Conservation (phyloP, 2,888 invertebrate species). For the Ischnura elegans region DNA sequence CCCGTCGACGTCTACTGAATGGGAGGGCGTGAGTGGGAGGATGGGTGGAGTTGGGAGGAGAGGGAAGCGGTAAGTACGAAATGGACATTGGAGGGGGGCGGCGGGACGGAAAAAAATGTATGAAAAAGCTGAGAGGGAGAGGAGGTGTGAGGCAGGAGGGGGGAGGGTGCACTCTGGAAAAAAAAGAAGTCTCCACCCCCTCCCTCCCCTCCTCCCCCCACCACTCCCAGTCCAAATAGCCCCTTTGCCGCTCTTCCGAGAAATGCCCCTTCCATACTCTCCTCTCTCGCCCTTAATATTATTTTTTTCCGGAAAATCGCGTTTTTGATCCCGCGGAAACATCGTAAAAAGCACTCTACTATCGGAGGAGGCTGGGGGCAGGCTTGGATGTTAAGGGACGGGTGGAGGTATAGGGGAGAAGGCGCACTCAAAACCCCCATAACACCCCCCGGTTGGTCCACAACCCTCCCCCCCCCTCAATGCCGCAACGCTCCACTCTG, state of each 20-base stretch:
- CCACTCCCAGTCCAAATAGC: constrained; percentile 32
- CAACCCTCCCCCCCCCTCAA: background rate
- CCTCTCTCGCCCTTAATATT: background rate
- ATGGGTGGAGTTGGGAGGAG: background rate
- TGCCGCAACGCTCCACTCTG: background rate
- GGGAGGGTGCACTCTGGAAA: background rate
- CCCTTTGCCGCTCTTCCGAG: constrained; percentile 52
- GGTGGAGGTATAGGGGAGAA: background rate
- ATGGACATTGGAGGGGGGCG: constrained; percentile 32
- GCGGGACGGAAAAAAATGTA: constrained; percentile 19
- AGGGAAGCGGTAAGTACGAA: constrained; percentile 12
- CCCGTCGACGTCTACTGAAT: background rate
- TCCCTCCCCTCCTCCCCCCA: constrained; percentile 23
- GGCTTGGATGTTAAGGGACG: background rate
- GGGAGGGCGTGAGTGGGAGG: background rate
- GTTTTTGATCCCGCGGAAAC: constrained; percentile 66
- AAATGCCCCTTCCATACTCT: background rate
- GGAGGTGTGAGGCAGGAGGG: background rate
- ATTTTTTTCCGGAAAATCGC: constrained; percentile 61
- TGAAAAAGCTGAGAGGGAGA: constrained; percentile 26
- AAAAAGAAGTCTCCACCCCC: background rate
- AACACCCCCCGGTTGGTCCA: background rate
- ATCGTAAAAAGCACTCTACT: constrained; percentile 64
- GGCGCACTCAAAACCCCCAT: background rate
- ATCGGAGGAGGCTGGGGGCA: background rate